A percentile compares a stretch with the other conserved stretches of the same genome.
phyloP scores from a whole-genome alignment of 2,888 invertebrate genomes.

The Mythimna loreyi region DNA sequence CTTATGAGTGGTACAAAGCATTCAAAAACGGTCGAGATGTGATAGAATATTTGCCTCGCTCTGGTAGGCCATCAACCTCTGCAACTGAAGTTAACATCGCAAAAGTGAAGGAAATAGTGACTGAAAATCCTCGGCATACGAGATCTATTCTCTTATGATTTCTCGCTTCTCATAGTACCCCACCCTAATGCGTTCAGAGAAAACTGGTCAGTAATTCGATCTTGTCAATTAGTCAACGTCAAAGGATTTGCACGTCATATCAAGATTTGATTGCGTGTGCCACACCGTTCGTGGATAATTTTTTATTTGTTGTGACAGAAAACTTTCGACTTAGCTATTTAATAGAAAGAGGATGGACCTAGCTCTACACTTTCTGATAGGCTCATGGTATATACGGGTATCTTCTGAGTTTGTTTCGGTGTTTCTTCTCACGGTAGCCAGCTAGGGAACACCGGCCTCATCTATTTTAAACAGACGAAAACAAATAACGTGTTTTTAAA shows the following conservation, averaged over 20 bases:
- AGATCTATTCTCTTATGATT: conserved; percentile 4
- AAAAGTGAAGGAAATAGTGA: too few relatives aligned
- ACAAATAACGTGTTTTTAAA: too few relatives aligned
- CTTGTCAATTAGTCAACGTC: conserved; percentile 59
- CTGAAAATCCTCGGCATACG: too few relatives aligned
- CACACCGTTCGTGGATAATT: conserved; percentile 67
- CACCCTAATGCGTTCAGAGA: conserved; percentile 41
- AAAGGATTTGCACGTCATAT: conserved; percentile 41
- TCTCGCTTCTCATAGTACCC: conserved; percentile 14
- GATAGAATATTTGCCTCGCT: too few relatives aligned
- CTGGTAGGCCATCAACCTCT: too few relatives aligned
- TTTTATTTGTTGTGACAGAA: conserved; percentile 60
- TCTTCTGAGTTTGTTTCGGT: too few relatives aligned
- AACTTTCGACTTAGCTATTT: conserved; percentile 57
- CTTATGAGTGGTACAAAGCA: too few relatives aligned
- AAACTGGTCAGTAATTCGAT: conserved; percentile 57
- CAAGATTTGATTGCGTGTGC: conserved; percentile 69
- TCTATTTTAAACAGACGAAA: too few relatives aligned
- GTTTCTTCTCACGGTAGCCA: too few relatives aligned
- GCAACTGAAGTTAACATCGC: too few relatives aligned
- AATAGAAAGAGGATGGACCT: conserved; percentile 5
- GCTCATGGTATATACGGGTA: not conserved
- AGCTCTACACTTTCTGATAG: conserved; percentile 25
- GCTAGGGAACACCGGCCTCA: too few relatives aligned
- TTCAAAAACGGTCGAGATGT: too few relatives aligned